phyloP scores from a whole-genome alignment of 1,140 invertebrate species.

The Yoshiicerus persimilis region DNA sequence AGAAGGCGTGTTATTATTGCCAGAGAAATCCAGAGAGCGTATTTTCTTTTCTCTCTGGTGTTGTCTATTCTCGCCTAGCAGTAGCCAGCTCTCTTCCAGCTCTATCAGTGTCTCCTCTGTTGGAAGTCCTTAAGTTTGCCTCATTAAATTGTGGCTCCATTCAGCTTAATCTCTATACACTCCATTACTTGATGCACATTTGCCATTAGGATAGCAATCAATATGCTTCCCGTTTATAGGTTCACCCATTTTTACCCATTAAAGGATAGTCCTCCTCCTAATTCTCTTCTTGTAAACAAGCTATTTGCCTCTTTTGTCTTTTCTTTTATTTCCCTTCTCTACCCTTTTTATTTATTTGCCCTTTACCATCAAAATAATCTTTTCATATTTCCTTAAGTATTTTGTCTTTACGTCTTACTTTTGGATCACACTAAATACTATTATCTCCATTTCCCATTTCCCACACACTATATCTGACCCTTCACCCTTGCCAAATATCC shows the following conservation, averaged over 20 bases:
- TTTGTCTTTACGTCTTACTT: no score
- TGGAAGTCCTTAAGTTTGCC: slow-evolving; percentile 14
- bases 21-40: not conserved
- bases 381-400: not conserved
- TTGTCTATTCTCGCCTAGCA: not conserved
- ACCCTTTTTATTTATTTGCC: not conserved
- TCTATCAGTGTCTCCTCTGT: not conserved
- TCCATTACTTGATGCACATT: slow-evolving; percentile 22
- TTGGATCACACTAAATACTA: no score
- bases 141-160: slow-evolving; percentile 22
- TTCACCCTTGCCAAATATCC: no score
- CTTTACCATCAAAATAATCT: not conserved
- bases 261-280: not conserved
- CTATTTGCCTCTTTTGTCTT: not conserved
- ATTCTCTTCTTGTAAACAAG: slow-evolving; percentile 10
- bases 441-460: not conserved
- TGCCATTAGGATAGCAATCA: slow-evolving; percentile 12
- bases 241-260: slow-evolving; percentile 12
- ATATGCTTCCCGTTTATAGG: not conserved
- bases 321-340: not conserved
- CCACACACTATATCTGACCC: no score
- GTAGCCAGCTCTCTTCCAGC: not conserved
- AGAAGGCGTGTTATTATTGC: not conserved
- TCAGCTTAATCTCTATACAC: slow-evolving; percentile 9
- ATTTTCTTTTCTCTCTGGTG: not conserved